Conservation (phyloP, 2,113 vertebrate genomes). For the Chlorocebus sabaeus region DNA sequence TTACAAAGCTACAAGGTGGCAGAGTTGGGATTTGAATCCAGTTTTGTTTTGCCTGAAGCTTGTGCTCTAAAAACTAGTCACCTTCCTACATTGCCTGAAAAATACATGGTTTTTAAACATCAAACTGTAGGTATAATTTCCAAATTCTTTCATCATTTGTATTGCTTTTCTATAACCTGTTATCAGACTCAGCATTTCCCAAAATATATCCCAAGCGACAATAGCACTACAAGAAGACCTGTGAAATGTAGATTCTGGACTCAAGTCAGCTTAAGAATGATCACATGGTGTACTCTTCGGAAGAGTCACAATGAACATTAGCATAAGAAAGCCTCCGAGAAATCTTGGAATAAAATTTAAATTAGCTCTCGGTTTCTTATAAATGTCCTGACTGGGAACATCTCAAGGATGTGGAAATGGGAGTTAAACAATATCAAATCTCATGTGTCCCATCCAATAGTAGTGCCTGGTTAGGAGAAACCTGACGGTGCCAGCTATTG, state of each 20-base stretch:
- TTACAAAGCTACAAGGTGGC: background rate
- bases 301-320: background rate
- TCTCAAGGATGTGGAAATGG: background rate
- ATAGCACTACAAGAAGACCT: background rate
- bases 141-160: background rate
- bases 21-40: background rate
- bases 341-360: background rate
- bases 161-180: background rate
- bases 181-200: background rate
- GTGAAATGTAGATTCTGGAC: background rate
- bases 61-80: background rate
- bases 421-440: background rate
- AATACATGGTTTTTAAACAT: background rate
- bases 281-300: background rate
- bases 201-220: background rate
- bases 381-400: background rate
- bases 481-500: background rate
- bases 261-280: background rate
- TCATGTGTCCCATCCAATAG: background rate
- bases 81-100: background rate
- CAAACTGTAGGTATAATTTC: background rate
- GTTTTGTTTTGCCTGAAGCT: constrained; percentile 25
- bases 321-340: background rate
- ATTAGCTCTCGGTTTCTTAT: background rate
- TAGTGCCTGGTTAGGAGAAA: background rate